These are phyloP conservation scores for Plutomurus gul DNA, from an alignment of 1,140 invertebrate species.

Conservation along the genomic window DNA sequence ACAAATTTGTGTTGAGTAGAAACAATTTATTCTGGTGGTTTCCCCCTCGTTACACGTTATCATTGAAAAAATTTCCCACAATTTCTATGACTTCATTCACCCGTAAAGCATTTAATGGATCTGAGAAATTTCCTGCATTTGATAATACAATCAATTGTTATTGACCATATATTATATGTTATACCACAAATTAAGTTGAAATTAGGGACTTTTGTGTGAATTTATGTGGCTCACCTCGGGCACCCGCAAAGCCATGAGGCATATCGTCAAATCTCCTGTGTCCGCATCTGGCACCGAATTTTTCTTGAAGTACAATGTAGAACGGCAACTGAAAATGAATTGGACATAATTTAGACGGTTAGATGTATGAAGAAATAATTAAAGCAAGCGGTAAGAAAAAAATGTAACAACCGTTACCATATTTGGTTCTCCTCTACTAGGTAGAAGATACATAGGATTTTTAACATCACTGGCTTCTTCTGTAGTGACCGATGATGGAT, in stretches of 20 bases:
- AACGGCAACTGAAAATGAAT: neutral
- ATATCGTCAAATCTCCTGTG: slow-evolving; percentile 47
- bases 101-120: slow-evolving; percentile 19
- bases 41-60: neutral
- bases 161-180: too few relatives aligned
- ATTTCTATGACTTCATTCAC: slow-evolving; percentile 44
- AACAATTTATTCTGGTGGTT: too few relatives aligned
- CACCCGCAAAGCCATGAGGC: slow-evolving; percentile 46
- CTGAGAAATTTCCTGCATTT: slow-evolving; percentile 44
- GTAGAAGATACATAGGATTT: slow-evolving; percentile 42
- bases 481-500: slow-evolving; percentile 33
- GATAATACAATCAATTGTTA: too few relatives aligned
- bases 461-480: slow-evolving; percentile 25
- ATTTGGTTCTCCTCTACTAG: slow-evolving; percentile 40
- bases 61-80: neutral
- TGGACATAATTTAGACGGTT: neutral
- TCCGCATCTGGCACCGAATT: neutral
- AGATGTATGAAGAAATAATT: neutral
- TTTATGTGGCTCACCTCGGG: too few relatives aligned
- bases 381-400: neutral
- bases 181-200: too few relatives aligned
- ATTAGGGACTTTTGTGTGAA: too few relatives aligned
- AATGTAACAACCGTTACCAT: slow-evolving; percentile 29
- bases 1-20: too few relatives aligned
- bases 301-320: neutral